Evolutionary conservation across 1,140 invertebrate genomes (phyloP), one percentile per base, ranked within the genome.

Genomic region (Cyphomyrmex costatus): DNA sequence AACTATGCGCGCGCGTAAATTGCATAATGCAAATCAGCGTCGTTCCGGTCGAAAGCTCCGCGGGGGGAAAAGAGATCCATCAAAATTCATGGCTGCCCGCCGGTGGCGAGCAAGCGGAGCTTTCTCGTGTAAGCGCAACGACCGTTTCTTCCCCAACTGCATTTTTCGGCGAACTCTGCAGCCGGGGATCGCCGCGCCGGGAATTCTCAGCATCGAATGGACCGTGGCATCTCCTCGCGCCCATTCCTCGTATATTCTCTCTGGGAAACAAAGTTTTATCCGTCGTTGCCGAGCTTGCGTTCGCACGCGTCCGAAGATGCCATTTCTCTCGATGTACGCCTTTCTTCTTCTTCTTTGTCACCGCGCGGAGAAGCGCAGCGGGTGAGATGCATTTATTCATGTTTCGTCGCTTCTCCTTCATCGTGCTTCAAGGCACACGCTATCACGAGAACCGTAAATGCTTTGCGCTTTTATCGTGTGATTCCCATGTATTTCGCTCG

Each of bases 21-120:
- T 83, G 79, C 79, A 83, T 83, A 83, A 83, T 83, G 79, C 79
- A 83, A 83, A 83, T 83, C 79, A 61, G 53, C 68, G 36, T 60
- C 53, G 42, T 83, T 83, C 24, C 36, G 68, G 36, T 19, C 68
- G 79, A 73, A 73, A 83, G 68, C 53, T 73, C 21, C 53, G 53
- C 53, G 53, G 53, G 53, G 68, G 79, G 24, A 53, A 33, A 61
- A 60, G 36, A 42, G 68, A 83, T 83, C 53, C 42, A 74, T 83
- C 79, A 83, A 74, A 83, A 83, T 83, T 83, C 79, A 83, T 83
- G 36, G 68, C 58, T 68, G 36, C 36, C 36, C 24, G 36, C n/a
- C 78, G 65, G 79, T 49, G 53, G 79, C n/a, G n/a, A n/a, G n/a
- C n/a, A 82, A 33, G 49, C 63, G 36, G 30, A 33, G 66, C 66